Evolutionary conservation across 1,140 invertebrate species (phyloP).

Genomic region (Pentalonia nigronervosa): DNA sequence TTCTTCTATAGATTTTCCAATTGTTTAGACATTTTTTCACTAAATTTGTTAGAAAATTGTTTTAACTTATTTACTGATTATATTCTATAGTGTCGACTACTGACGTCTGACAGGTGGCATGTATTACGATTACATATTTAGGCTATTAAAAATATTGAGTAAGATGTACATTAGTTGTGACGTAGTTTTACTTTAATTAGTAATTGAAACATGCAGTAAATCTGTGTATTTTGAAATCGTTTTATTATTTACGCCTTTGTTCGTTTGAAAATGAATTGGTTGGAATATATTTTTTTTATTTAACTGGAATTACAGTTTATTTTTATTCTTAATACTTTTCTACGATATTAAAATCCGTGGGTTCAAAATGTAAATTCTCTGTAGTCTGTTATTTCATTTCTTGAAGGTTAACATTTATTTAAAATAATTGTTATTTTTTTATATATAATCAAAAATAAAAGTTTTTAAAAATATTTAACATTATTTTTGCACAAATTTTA

Average conservation of each 20-base stretch:
- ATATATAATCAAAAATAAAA: background rate
- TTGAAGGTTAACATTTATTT: background rate
- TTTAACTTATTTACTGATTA: background rate
- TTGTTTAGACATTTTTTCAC: background rate
- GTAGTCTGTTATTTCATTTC: background rate
- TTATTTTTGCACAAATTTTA: background rate
- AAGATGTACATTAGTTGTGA: background rate
- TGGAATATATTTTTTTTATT: background rate
- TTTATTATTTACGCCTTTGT: background rate
- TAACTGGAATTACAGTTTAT: background rate
- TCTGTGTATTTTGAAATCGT: background rate
- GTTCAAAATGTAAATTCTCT: background rate
- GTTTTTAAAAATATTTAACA: background rate
- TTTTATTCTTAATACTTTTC: background rate
- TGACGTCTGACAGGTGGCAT: background rate
- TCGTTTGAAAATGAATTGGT: background rate
- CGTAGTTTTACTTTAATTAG: background rate
- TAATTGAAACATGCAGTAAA: background rate
- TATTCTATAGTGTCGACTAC: background rate
- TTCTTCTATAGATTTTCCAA: background rate
- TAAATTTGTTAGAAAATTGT: background rate
- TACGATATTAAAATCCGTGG: background rate
- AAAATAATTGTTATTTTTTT: background rate
- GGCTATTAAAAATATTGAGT: background rate
- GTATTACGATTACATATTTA: background rate